Evolutionary conservation across 1,140 invertebrate genomes (phyloP).

Genomic region (Steinernema khuongi): DNA sequence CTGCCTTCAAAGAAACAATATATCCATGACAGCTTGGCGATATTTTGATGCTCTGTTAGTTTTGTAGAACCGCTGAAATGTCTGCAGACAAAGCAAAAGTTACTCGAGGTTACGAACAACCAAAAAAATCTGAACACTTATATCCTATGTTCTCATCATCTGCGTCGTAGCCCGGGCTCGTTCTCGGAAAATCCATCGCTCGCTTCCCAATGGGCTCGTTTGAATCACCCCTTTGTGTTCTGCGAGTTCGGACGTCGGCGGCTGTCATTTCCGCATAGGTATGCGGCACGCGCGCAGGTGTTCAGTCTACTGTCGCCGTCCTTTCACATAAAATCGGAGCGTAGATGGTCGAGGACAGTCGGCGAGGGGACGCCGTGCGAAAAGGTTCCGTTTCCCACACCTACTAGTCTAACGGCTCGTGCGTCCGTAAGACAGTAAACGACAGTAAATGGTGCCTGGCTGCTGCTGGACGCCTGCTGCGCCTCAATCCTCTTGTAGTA

Average conservation of each 20-base stretch:
- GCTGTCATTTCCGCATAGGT: not conserved
- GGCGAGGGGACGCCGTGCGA: not conserved
- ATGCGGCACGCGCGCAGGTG: not conserved
- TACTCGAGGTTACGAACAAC: too few relatives aligned
- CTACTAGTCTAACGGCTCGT: not conserved
- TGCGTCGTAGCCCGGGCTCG: too few relatives aligned
- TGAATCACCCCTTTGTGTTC: not conserved
- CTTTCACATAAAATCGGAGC: not conserved
- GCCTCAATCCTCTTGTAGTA: too few relatives aligned
- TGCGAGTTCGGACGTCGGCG: not conserved
- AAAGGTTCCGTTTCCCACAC: not conserved
- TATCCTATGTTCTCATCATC: too few relatives aligned
- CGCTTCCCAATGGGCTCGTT: not conserved
- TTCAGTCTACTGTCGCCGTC: not conserved
- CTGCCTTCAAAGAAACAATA: too few relatives aligned
- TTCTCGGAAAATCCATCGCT: not conserved
- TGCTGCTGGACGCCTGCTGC: too few relatives aligned
- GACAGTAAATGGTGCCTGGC: too few relatives aligned
- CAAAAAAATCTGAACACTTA: too few relatives aligned
- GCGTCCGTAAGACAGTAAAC: not conserved
- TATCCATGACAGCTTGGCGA: too few relatives aligned
- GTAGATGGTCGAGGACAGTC: not conserved
- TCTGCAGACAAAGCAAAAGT: too few relatives aligned
- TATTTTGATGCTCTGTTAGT: too few relatives aligned
- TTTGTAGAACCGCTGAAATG: too few relatives aligned